Evolutionary conservation across 2,888 invertebrate species (phyloP), one percentile per base, ranked within the genome.

Genomic region (Drosophila picticornis): DNA sequence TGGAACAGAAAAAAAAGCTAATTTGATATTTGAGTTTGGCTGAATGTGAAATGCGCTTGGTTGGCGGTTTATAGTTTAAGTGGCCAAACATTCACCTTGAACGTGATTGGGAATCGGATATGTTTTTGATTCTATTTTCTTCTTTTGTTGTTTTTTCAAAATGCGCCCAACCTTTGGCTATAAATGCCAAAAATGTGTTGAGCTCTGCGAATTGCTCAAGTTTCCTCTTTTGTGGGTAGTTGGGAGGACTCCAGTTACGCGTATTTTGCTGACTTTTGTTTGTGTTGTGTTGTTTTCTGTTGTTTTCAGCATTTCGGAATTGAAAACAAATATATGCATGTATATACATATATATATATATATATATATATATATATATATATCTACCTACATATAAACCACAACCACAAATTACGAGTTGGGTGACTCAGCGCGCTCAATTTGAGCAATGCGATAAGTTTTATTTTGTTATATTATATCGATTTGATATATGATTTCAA

Each of bases 31-130:
- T 40, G 25, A 22, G 31, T 31, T 25, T 16, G 29, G 40, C 16
- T 43, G n/a, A 77, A 70, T 40, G 5, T 51, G 60, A 77, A 58
- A 64, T 38, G 57, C 36, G 76, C 76, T 52, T 40, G n/a, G 50
- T 40, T 48, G 25, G 38, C 78, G 68, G 27, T 72, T 78, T 63
- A 31, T 53, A 46, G 51, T 53, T 57, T 13, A 59, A 51, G 34
- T 56, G 40, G 34, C 43, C 66, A 40, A 83, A 62, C 90, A 88
- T 89, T 88, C 78, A 88, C 90, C 88, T 87, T 90, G 89, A 90
- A 90, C 88, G 90, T 88, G 90, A 90, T 86, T 88, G 77, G 70
- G 68, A 75, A 81, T 86, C 55, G 84, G 84, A 78, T 83, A 76
- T 78, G 32, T 59, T 59, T 40, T 13, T 2, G 16, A 25, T 16